Conservation (phyloP, 1,140 invertebrate genomes). For the Drosophila nasuta region DNA sequence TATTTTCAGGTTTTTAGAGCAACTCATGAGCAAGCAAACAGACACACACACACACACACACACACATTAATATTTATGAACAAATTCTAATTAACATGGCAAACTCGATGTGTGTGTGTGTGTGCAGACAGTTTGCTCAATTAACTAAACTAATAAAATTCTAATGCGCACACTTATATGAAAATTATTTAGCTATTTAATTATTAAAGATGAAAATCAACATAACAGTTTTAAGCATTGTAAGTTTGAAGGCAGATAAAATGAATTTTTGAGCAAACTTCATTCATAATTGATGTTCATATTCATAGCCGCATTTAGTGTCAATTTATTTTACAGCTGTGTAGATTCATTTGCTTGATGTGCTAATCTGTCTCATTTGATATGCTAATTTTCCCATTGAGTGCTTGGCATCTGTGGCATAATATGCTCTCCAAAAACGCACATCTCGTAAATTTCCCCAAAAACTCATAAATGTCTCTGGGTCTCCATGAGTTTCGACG, state of each 20-base stretch:
- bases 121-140: too few species aligned
- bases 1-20: not conserved
- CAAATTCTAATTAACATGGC: not conserved
- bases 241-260: not conserved
- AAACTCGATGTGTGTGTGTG: not conserved
- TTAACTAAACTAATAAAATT: conserved; percentile 1
- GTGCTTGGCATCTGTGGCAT: conserved; percentile 20
- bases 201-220: not conserved
- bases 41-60: not conserved
- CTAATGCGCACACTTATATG: not conserved
- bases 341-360: conserved; percentile 14
- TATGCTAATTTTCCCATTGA: conserved; percentile 72
- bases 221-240: not conserved
- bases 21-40: not conserved
- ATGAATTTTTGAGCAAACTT: not conserved
- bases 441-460: conserved; percentile 31
- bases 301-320: not conserved
- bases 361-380: conserved; percentile 63
- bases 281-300: conserved; percentile 9
- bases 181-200: not conserved
- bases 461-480: conserved; percentile 60
- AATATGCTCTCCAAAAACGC: conserved; percentile 25
- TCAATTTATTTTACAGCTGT: conserved; percentile 12
- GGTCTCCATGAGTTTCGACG: conserved; percentile 4
- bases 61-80: conserved; percentile 16